Evolutionary conservation across 2,797 vertebrate species (phyloP).

Genomic region (Odontamblyopus rebecca): DNA sequence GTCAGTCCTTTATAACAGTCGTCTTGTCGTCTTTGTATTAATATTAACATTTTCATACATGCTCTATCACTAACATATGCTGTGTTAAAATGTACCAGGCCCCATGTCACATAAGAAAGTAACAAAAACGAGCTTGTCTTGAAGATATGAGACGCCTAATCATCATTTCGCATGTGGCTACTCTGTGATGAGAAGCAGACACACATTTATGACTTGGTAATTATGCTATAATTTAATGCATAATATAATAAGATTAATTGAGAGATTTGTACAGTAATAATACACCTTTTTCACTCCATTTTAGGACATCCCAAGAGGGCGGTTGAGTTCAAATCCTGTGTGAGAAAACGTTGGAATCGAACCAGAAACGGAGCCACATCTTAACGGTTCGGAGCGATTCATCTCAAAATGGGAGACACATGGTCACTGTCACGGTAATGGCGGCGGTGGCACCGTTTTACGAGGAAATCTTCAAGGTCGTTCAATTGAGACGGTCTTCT

Average conservation of each 20-base stretch:
- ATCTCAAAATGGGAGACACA: conserved; percentile 64
- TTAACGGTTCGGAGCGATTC: conserved; percentile 34
- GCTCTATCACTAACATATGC: conserved; percentile 30
- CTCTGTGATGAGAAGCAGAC: conserved; percentile 12
- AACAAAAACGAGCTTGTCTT: conserved; percentile 16
- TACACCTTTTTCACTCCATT: conserved; percentile 4
- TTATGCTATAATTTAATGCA: not conserved
- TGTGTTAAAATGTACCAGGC: conserved; percentile 9
- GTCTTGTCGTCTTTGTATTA: conserved; percentile 15
- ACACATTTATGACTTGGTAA: not conserved
- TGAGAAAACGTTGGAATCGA: conserved; percentile 23
- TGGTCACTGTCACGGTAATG: conserved; percentile 56
- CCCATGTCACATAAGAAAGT: conserved; percentile 10
- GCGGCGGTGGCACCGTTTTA: conserved; percentile 32
- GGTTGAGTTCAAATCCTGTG: conserved; percentile 6
- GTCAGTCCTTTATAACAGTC: conserved; percentile 14
- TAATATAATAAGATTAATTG: conserved; percentile 5
- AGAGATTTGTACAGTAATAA: not conserved
- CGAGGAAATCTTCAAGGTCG: conserved; percentile 54
- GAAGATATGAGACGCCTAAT: conserved; percentile 1
- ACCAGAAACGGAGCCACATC: conserved; percentile 43
- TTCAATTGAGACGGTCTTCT: conserved; percentile 39
- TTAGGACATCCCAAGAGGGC: not conserved
- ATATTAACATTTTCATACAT: conserved; percentile 16
- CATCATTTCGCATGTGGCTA: not conserved